Evolutionary conservation across 2,797 vertebrate species (phyloP).

Genomic region (Hyperoplus lanceolatus): DNA sequence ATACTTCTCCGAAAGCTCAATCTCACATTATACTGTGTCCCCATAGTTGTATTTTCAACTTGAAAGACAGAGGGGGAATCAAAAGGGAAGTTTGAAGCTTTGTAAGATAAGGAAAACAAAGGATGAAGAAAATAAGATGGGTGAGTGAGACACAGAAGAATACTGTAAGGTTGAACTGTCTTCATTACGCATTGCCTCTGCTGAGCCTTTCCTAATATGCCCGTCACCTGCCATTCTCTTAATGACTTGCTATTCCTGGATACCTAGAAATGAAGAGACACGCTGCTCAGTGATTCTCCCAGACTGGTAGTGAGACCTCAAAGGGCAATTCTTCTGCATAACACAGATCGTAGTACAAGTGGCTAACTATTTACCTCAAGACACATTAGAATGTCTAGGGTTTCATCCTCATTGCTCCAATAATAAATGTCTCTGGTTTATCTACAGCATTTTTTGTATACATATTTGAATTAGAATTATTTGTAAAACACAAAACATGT

Average conservation of each 20-base stretch:
- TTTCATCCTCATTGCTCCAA: not conserved
- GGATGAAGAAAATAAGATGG: constrained; percentile 50
- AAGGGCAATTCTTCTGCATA: constrained; percentile 54
- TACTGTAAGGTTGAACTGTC: constrained; percentile 70
- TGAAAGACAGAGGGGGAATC: constrained; percentile 45
- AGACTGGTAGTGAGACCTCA: constrained; percentile 61
- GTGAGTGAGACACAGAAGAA: constrained; percentile 54
- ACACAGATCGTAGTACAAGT: constrained; percentile 50
- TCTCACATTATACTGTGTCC: constrained; percentile 32
- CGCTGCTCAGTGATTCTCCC: constrained; percentile 68
- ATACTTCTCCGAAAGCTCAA: constrained; percentile 35
- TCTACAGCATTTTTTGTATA: not conserved
- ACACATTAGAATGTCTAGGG: constrained; percentile 13
- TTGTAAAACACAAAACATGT: not conserved
- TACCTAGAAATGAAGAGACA: constrained; percentile 73
- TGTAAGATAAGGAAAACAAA: constrained; percentile 56
- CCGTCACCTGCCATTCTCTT: constrained; percentile 83
- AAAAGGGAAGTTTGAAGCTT: constrained; percentile 55
- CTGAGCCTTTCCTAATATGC: constrained; percentile 78
- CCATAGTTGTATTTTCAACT: constrained; percentile 50
- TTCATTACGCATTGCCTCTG: constrained; percentile 76
- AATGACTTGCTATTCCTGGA: constrained; percentile 87
- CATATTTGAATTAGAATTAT: not conserved
- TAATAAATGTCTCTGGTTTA: not conserved
- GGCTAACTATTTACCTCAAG: constrained; percentile 36